phyloP scores from a whole-genome alignment of 2,797 vertebrate species.

The Poecile montanus region DNA sequence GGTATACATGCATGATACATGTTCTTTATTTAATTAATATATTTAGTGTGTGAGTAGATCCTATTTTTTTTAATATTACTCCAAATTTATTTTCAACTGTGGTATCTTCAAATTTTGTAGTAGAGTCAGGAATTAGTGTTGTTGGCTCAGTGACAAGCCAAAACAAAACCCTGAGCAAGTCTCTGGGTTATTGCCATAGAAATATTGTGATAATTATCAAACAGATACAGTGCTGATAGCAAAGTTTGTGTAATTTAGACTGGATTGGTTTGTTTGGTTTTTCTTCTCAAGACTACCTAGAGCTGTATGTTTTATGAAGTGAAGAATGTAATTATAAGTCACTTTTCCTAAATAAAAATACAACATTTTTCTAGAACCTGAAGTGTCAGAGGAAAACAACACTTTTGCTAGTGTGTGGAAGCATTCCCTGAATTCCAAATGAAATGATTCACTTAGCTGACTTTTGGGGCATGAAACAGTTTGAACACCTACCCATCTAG shows the following conservation, averaged over 20 bases:
- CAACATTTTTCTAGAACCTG: not conserved
- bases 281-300: not conserved
- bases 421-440: accelerated
- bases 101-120: not conserved
- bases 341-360: not conserved
- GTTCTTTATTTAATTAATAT: not conserved
- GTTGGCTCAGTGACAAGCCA: not conserved
- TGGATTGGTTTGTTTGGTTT: not conserved
- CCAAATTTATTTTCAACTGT: not conserved
- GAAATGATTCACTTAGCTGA: not conserved
- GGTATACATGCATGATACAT: accelerated
- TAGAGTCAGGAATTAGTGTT: not conserved
- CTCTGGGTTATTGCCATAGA: not conserved
- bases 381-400: not conserved
- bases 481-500: not conserved
- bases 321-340: not conserved
- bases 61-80: not conserved
- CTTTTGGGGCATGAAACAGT: not conserved
- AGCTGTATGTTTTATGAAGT: not conserved
- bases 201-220: not conserved
- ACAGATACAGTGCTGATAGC: not conserved
- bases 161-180: not conserved
- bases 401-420: not conserved
- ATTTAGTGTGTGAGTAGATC: not conserved
- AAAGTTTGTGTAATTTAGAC: not conserved